A percentile compares a stretch with the other conserved stretches of the same genome.
phyloP scores from a whole-genome alignment of 2,113 vertebrate genomes.

The Atherinomorus stipes region DNA sequence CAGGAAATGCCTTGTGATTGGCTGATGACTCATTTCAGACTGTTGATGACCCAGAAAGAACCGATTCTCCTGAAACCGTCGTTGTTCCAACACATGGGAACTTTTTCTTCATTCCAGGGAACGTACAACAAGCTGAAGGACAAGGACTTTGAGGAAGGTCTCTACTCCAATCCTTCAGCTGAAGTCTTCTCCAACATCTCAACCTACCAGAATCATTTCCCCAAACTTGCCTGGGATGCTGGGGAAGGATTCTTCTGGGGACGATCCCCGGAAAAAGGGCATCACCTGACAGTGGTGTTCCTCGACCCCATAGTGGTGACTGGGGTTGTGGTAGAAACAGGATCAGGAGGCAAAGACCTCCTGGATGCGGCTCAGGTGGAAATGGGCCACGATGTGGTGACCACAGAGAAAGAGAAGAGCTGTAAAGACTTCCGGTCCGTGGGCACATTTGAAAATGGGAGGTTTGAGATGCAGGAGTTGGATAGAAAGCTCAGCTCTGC shows the following conservation, averaged over 20 bases:
- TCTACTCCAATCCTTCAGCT: constrained; percentile 82
- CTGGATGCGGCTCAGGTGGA: constrained; percentile 80
- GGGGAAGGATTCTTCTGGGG: constrained; percentile 82
- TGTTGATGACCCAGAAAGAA: constrained; percentile 83
- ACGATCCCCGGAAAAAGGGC: constrained; percentile 75
- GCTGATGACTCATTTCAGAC: constrained; percentile 85
- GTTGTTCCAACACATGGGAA: constrained; percentile 86
- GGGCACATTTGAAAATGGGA: constrained; percentile 81
- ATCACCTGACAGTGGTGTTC: constrained; percentile 80
- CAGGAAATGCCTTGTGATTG: constrained; percentile 90
- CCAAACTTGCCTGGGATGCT: constrained; percentile 81
- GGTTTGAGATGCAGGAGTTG: constrained; percentile 72
- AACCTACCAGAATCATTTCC: constrained; percentile 41
- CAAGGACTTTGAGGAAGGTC: constrained; percentile 70
- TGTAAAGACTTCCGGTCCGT: constrained; percentile 78
- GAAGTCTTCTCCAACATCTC: constrained; percentile 81
- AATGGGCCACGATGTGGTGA: constrained; percentile 65
- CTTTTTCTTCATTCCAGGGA: constrained; percentile 84
- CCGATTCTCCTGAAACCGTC: constrained; percentile 85
- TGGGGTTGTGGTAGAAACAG: constrained; percentile 80
- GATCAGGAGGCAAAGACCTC: constrained; percentile 70
- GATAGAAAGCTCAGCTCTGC: constrained; percentile 51
- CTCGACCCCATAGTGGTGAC: constrained; percentile 64
- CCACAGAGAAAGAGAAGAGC: neutral
- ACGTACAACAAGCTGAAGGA: constrained; percentile 84